Base-by-base conservation (phyloP, 2,797 vertebrate genomes). In the Gobio occitaniae region DNA sequence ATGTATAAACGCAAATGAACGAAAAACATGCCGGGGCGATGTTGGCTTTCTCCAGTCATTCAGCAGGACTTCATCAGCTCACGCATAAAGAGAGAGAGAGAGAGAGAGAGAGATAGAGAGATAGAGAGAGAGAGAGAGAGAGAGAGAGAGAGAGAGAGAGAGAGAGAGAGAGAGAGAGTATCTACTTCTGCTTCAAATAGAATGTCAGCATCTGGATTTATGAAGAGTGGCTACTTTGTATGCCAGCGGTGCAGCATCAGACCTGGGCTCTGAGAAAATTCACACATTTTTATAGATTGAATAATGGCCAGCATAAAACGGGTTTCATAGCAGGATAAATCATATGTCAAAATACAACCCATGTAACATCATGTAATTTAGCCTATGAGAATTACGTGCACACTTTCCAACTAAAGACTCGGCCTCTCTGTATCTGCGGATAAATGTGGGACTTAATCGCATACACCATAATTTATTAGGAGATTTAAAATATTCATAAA, bases 401-500 rank as follows among this genome's bases (percentile, higher is more conserved):
- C 89, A 89, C 87, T 92, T 87, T 91, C 87, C 78, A 3, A 61
- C 78, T 66, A 83, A 88, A 89, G 54, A 88, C 38, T 75, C n/a
- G 29, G 44, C 79, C 80, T 92, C 90, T 89, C 89, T 69, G 65
- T 65, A 84, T 88, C 86, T 78, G 91, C 89, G 77, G 92, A 93
- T 92, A 92, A 90, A 94, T 92, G 93, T 94, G 93, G 89, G 90
- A 88, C 92, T 94, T 95, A 95, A 95, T 92, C 94, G 93, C 77
- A 92, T 94, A 95, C 94, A 95, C 94, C 93, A 93, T 94, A 85
- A 94, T 95, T 96, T 94, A 95, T 95, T 93, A 92, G 92, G 90
- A 94, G 92, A 90, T 93, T 94, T 95, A 92, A 96, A 95, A 95
- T 95, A 95, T 95, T 96, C 94, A 95, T 95, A 95, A 95, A 95